Evolutionary conservation across 2,888 invertebrate species (phyloP), one percentile per base, ranked within the genome.

Genomic region (Phorcus lineatus): DNA sequence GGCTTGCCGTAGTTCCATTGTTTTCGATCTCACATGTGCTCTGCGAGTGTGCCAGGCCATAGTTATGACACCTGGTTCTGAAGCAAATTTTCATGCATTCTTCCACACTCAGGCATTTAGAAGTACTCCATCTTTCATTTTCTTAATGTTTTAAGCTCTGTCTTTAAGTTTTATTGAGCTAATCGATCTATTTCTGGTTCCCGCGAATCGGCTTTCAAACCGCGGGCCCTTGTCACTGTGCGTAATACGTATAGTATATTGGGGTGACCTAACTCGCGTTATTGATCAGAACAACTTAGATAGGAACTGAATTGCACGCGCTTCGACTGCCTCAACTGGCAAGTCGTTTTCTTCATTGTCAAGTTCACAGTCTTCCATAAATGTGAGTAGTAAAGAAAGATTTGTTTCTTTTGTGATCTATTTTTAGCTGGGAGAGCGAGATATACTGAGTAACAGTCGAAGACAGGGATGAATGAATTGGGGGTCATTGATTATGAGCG

Each of bases 401-500:
- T 40, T 70, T 70, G 47, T 40, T 70, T 70, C 36, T 31, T 70
- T 70, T 70, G 70, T 70, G 70, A 52, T 55, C 78, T 78, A 78
- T 78, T 78, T 78, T 78, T 78, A 78, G 78, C 62, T 31, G n/a
- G 24, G 19, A 77, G 62, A 31, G 47, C 28, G 53, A 55, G 28
- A 78, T 78, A 28, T 67, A 78, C 62, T 28, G 47, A 47, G 67
- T 78, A 78, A 78, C 55, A 22, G 16, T 53, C 22, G 22, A 70
- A 70, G 70, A 74, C 40, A 36, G 66, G 62, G 67, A 62, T 77
- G 80, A 70, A 76, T 77, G 80, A 70, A 76, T 67, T 66, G 57
- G 55, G 75, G 80, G 80, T 53, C 77, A 80, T 80, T 80, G 80
- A 80, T 80, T 80, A 80, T 77, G 40, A 24, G 66, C 66, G 67